Evolutionary conservation across 1,140 invertebrate species (phyloP).

Genomic region (Gryon sp.): DNA sequence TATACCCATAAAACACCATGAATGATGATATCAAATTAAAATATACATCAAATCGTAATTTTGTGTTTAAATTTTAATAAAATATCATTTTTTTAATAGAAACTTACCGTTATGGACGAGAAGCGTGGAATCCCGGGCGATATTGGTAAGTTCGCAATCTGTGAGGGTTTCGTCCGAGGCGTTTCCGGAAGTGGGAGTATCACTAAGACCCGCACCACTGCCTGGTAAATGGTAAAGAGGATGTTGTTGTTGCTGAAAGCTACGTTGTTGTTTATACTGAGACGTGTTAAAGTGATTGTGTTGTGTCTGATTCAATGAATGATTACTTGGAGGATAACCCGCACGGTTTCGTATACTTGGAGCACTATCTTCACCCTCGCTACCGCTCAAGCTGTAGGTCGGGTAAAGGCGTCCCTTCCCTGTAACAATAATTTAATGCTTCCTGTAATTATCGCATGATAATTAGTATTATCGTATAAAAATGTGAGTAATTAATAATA

Average conservation of each 20-base stretch:
- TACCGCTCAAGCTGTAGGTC: constrained; percentile 83
- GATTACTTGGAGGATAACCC: constrained; percentile 71
- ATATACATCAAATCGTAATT: neutral
- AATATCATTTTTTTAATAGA: neutral
- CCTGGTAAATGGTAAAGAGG: constrained; percentile 78
- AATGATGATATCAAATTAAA: neutral
- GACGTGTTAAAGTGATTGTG: constrained; percentile 76
- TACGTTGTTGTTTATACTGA: constrained; percentile 75
- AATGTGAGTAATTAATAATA: too few relatives aligned
- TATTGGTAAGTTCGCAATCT: constrained; percentile 86
- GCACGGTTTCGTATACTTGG: constrained; percentile 71
- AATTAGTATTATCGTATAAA: too few relatives aligned
- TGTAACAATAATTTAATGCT: constrained; percentile 66
- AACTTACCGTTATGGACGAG: constrained; percentile 89
- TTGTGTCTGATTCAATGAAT: constrained; percentile 69
- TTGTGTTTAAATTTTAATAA: neutral
- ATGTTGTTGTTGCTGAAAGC: constrained; percentile 75
- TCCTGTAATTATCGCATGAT: constrained; percentile 36
- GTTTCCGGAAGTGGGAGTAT: constrained; percentile 89
- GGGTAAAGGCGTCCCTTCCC: constrained; percentile 87
- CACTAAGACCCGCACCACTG: constrained; percentile 83
- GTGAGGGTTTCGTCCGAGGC: constrained; percentile 89
- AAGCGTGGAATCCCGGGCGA: constrained; percentile 87
- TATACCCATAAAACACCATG: too few relatives aligned
- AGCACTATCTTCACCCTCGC: constrained; percentile 82